phyloP scores from a whole-genome alignment of 1,140 invertebrate genomes.

The Microplitis demolitor region DNA sequence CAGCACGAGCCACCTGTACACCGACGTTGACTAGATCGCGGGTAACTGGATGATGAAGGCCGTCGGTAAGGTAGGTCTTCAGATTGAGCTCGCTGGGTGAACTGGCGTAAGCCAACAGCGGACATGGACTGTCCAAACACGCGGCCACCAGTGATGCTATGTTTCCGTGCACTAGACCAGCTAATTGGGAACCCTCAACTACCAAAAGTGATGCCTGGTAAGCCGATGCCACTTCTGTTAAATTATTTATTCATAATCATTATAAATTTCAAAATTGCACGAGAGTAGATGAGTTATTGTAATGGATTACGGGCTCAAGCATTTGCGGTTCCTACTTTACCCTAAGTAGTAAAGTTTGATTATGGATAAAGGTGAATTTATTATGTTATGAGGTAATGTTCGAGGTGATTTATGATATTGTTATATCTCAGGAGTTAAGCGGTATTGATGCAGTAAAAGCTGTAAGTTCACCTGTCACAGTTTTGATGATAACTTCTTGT shows the following conservation, averaged over 20 bases:
- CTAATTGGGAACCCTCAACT: constrained; percentile 82
- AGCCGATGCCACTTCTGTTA: constrained; percentile 79
- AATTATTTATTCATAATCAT: constrained; percentile 21
- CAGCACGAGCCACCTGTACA: constrained; percentile 82
- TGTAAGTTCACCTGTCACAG: constrained; percentile 72
- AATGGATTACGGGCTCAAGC: background rate
- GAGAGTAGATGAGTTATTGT: background rate
- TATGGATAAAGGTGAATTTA: background rate
- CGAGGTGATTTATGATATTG: background rate
- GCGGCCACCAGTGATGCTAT: constrained; percentile 81
- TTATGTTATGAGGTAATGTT: background rate
- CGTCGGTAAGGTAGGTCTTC: constrained; percentile 76
- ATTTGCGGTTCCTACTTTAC: constrained; percentile 12
- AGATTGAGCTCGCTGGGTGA: constrained; percentile 80
- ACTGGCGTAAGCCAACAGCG: constrained; percentile 82
- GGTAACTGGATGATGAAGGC: constrained; percentile 70
- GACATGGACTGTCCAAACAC: constrained; percentile 75
- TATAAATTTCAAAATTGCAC: background rate
- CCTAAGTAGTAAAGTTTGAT: constrained; percentile 1
- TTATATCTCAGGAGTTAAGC: background rate
- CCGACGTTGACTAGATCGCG: constrained; percentile 90
- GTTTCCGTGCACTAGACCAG: constrained; percentile 81
- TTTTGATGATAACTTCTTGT: constrained; percentile 84
- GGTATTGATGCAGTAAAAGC: background rate
- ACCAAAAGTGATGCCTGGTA: constrained; percentile 82